Evolutionary conservation across 1,140 invertebrate species (phyloP).

Genomic region (Caenorhabditis latens): DNA sequence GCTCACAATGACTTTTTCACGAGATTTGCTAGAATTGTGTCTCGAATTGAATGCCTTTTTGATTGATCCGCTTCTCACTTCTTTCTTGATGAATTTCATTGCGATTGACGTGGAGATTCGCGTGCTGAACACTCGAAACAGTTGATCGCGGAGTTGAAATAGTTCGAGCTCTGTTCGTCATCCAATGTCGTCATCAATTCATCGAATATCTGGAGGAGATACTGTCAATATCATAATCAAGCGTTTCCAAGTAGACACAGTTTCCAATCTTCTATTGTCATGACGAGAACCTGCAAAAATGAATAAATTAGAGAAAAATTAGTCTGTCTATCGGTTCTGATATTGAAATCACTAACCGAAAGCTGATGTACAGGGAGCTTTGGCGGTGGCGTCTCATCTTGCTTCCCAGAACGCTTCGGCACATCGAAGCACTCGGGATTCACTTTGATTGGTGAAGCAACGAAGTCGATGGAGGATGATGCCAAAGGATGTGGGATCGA

Average conservation of each 20-base stretch:
- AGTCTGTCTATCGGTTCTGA: too few relatives aligned
- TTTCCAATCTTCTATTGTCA: too few relatives aligned
- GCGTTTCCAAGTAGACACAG: too few relatives aligned
- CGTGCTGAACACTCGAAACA: too few relatives aligned
- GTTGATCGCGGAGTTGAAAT: conserved; percentile 14
- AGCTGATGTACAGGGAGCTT: conserved; percentile 78
- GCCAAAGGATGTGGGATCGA: conserved; percentile 6
- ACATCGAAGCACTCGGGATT: conserved; percentile 38
- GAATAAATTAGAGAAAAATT: too few relatives aligned
- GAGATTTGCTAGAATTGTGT: background rate
- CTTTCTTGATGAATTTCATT: background rate
- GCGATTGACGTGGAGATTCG: background rate
- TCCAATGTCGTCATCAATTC: conserved; percentile 9
- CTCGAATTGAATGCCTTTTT: conserved; percentile 30
- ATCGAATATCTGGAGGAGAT: conserved; percentile 9
- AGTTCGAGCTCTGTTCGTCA: background rate
- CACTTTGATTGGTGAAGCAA: background rate
- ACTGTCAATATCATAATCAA: too few relatives aligned
- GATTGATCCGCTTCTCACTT: background rate
- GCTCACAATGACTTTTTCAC: background rate
- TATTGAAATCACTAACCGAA: too few relatives aligned
- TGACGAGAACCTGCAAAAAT: too few relatives aligned
- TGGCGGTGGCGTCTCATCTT: conserved; percentile 70
- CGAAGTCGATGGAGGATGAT: background rate
- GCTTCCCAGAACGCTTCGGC: conserved; percentile 3